phyloP scores from a whole-genome alignment of 2,888 invertebrate species.

The Plusia festucae region DNA sequence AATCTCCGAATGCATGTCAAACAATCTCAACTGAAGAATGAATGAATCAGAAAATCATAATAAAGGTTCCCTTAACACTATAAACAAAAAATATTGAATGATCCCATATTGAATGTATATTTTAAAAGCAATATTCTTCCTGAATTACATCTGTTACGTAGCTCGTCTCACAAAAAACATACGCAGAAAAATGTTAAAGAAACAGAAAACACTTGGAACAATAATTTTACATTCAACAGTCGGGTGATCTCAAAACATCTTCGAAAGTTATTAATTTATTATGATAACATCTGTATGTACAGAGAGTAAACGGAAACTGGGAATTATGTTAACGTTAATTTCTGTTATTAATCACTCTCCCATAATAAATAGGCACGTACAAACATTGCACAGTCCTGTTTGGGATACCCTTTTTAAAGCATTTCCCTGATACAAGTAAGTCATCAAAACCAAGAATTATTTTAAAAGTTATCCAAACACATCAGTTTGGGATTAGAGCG shows the following conservation, averaged over 20 bases:
- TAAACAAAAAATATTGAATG: constrained; percentile 43
- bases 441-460: background rate
- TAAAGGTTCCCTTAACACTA: constrained; percentile 33
- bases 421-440: background rate
- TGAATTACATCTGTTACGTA: constrained; percentile 35
- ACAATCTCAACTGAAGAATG: constrained; percentile 48
- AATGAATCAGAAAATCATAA: constrained; percentile 54
- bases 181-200: constrained; percentile 33
- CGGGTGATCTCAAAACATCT: constrained; percentile 73
- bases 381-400: constrained; percentile 14
- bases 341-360: constrained; percentile 34
- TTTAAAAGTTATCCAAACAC: background rate
- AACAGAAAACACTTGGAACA: constrained; percentile 61
- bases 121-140: constrained; percentile 39
- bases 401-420: background rate
- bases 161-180: constrained; percentile 25
- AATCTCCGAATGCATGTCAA: constrained; percentile 33
- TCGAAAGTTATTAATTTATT: constrained; percentile 69
- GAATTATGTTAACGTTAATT: constrained; percentile 54
- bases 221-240: constrained; percentile 67
- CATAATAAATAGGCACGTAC: constrained; percentile 3
- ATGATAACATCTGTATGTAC: constrained; percentile 68
- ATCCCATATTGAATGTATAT: constrained; percentile 45
- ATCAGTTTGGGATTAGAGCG: background rate
- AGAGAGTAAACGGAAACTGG: constrained; percentile 66